phyloP scores from a whole-genome alignment of 2,888 invertebrate species.

The Bruchidius siliquastri region DNA sequence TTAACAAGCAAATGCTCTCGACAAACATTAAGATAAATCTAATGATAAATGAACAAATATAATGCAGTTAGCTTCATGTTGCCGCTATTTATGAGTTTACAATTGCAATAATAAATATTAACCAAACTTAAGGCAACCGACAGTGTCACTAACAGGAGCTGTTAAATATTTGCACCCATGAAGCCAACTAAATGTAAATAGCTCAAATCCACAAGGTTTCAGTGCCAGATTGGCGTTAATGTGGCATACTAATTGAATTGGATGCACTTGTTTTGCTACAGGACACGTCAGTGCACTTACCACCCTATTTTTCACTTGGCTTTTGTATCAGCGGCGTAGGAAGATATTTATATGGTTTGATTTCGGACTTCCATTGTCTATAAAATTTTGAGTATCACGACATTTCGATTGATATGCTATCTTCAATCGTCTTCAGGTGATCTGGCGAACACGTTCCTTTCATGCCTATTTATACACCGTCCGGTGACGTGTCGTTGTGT shows the following conservation, averaged over 20 bases:
- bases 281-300: neutral
- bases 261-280: constrained; percentile 29
- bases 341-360: neutral
- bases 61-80: neutral
- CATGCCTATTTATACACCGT: no score
- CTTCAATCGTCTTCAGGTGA: no score
- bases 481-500: no score
- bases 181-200: neutral
- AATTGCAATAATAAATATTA: neutral
- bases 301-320: neutral
- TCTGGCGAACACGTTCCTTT: no score
- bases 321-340: neutral
- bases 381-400: no score
- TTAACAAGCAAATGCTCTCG: neutral
- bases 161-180: neutral
- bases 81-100: neutral
- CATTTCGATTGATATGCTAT: no score
- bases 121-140: neutral
- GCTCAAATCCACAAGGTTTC: neutral
- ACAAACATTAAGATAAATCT: neutral
- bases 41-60: neutral
- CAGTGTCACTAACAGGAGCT: neutral
- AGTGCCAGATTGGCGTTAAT: constrained; percentile 30
- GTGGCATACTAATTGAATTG: constrained; percentile 37
- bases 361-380: no score